Evolutionary conservation across 2,888 invertebrate species (phyloP), one percentile per base, ranked within the genome.

Genomic region (Philereme vetulata): DNA sequence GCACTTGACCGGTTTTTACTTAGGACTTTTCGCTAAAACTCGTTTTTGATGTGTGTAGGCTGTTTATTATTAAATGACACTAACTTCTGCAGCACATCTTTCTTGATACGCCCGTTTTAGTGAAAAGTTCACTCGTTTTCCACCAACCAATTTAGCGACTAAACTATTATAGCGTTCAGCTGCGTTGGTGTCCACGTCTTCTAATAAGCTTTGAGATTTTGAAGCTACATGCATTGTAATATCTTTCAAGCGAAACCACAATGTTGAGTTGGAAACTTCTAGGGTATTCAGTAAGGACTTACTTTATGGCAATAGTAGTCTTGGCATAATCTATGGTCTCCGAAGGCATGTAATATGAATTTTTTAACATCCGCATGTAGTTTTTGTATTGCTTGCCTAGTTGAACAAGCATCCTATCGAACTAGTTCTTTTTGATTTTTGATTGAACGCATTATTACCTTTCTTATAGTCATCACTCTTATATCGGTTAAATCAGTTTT

Each of bases 281-380:
- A 35, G 5, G 35, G 4, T 35, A 4, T 35, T 4, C 5, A 35
- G 4, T 5, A n/a, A n/a, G 35, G 4, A 35, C 35, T 11, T 38
- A 21, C 47, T 48, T 46, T 47, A 63, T 60, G 56, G 40, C 71
- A 67, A 43, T 62, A 60, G 55, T 72, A 69, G 5, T 56, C 48
- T 33, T 62, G 49, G 38, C 70, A 72, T 4, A 65, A 57, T 53
- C 40, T 55, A 55, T 77, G 74, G 36, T 72, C 62, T 9, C 74
- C 75, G 64, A 65, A 77, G 36, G 75, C 72, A 68, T 80, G 77
- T 47, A 51, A 35, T 9, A 70, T 40, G 11, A 58, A 63, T 44
- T 68, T 72, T 4, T 48, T 55, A 38, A 67, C 65, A 46, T 60
- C 56, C 11, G 35, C 47, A 38, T 60, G 56, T 9, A 56, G 35